Conservation (phyloP, 1,140 invertebrate species). For the Eurosta solidaginis region DNA sequence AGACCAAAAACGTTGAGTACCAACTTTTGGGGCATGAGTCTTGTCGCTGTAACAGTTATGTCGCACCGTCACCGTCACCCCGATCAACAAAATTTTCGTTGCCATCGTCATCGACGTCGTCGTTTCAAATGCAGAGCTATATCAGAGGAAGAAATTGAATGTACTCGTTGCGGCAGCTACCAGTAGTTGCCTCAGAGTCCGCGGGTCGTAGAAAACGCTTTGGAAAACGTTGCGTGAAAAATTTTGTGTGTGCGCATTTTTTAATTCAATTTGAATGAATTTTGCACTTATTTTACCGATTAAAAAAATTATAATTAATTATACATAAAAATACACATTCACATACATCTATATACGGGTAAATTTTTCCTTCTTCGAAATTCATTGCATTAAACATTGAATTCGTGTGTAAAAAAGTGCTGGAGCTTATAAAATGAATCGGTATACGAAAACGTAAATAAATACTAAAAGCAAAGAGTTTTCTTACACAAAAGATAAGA, state of each 20-base stretch:
- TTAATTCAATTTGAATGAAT: conserved; percentile 30
- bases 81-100: neutral
- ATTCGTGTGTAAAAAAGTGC: neutral
- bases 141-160: conserved; percentile 30
- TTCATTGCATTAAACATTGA: neutral
- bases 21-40: conserved; percentile 6
- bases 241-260: conserved; percentile 37
- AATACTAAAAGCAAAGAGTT: neutral
- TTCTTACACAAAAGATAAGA: neutral
- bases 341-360: neutral
- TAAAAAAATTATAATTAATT: neutral
- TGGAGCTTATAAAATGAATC: neutral
- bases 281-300: conserved; percentile 6
- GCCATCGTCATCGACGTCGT: neutral
- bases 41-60: conserved; percentile 22
- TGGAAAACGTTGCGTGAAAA: conserved; percentile 55
- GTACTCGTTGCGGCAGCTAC: conserved; percentile 36
- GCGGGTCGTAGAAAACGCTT: conserved; percentile 61
- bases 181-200: conserved; percentile 61
- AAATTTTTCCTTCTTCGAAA: neutral
- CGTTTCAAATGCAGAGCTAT: conserved; percentile 9
- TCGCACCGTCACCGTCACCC: neutral
- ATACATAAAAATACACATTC: conserved; percentile 6
- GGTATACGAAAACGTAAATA: neutral
- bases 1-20: neutral